Conservation (phyloP, 1,140 invertebrate genomes). For the Euura saliciscinereae region DNA sequence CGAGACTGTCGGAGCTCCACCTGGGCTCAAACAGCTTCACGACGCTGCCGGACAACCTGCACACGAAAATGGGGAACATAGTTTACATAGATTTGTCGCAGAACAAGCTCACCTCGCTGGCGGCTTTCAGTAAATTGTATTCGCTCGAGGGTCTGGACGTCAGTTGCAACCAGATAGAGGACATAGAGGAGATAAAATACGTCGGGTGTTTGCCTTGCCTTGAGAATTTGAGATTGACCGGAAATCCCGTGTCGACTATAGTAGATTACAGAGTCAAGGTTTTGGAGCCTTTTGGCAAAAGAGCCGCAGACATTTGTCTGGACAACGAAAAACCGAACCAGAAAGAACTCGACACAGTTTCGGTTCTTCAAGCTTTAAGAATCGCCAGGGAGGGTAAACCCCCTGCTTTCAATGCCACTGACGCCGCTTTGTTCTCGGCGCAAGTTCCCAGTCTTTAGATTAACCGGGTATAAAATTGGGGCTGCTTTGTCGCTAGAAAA, state of each 20-base stretch:
- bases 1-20: constrained; percentile 76
- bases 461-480: background rate
- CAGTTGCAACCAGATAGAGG: constrained; percentile 81
- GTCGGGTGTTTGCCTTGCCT: constrained; percentile 84
- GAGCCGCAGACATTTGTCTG: constrained; percentile 78
- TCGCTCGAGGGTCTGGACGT: constrained; percentile 86
- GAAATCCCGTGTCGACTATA: constrained; percentile 86
- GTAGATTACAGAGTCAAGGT: constrained; percentile 92
- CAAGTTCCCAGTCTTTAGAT: constrained; percentile 48
- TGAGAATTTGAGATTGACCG: constrained; percentile 83
- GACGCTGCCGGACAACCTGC: constrained; percentile 73
- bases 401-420: constrained; percentile 49
- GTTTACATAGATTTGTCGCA: constrained; percentile 84
- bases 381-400: constrained; percentile 69
- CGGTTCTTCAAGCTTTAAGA: constrained; percentile 84
- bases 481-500: background rate
- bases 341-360: constrained; percentile 89
- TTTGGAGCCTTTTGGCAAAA: constrained; percentile 79
- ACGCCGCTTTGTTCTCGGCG: constrained; percentile 52
- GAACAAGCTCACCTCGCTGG: constrained; percentile 79
- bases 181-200: constrained; percentile 81
- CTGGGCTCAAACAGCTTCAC: constrained; percentile 78
- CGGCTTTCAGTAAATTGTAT: constrained; percentile 83
- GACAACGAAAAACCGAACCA: constrained; percentile 87
- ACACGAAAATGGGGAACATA: constrained; percentile 89